Conservation (phyloP, 2,113 vertebrate species). For the Leptobrachium leishanense region DNA sequence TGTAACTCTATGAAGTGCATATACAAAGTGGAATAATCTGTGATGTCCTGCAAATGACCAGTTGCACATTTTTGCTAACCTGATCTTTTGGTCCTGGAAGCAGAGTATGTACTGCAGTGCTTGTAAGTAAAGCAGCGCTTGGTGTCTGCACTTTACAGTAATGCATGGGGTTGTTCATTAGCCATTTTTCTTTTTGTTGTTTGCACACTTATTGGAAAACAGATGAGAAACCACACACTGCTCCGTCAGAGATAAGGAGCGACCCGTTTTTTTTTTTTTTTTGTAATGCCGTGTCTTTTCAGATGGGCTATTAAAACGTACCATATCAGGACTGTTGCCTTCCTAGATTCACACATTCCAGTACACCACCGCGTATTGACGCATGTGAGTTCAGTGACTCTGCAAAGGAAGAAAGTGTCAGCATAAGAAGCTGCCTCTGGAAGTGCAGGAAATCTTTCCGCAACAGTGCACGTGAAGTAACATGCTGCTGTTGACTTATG, state of each 20-base stretch:
- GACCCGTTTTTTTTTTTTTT: constrained; percentile 40
- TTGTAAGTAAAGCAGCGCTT: constrained; percentile 62
- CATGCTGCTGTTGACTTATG: constrained; percentile 54
- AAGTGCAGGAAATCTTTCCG: constrained; percentile 58
- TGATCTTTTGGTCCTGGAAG: constrained; percentile 52
- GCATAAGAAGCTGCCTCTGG: constrained; percentile 62
- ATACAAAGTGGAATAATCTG: constrained; percentile 10
- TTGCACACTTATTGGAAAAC: constrained; percentile 69
- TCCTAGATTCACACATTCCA: constrained; percentile 55
- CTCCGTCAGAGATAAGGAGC: constrained; percentile 42
- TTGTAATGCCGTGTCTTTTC: constrained; percentile 27
- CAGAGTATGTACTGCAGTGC: constrained; percentile 72
- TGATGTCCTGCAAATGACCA: constrained; percentile 26
- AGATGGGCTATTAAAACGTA: constrained; percentile 51
- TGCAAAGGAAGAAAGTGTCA: constrained; percentile 34
- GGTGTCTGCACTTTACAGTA: constrained; percentile 63
- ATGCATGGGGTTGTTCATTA: constrained; percentile 44
- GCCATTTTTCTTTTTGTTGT: constrained; percentile 52
- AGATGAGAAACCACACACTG: constrained; percentile 48
- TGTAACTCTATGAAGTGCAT: constrained; percentile 34
- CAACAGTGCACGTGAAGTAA: constrained; percentile 55
- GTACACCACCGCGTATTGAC: constrained; percentile 29
- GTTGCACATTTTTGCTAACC: constrained; percentile 52
- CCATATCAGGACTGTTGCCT: constrained; percentile 52
- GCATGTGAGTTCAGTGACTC: constrained; percentile 29